Base-by-base conservation (phyloP, 2,797 vertebrate species). In the Chromis chromis region DNA sequence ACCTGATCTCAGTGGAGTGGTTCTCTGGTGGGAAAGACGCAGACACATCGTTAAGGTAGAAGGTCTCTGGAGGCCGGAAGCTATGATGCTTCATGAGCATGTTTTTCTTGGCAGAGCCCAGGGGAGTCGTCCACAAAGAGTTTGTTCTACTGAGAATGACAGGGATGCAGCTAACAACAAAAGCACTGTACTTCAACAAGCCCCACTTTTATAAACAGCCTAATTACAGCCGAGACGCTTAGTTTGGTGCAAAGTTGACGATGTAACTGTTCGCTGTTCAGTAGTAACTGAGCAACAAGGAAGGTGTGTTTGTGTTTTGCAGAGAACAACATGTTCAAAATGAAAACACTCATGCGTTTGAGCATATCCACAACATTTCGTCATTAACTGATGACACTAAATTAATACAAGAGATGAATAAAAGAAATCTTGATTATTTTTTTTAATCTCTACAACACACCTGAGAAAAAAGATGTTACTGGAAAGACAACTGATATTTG, bases 31-130 rank as follows among this genome's bases (percentile, higher is more conserved):
- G 75, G 82, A 78, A 70, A 84, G 36, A 58, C 27, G 7, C 61
- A 71, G 76, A 81, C 74, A 58, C 86, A 69, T 91, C 68, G 79
- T 91, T 86, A 88, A 85, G 84, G 76, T 62, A 81, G 75, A 72
- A 13, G 61, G 72, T 86, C 92, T 84, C 90, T 4, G 3, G 86
- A 81, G 93, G 77, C 69, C 4, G 2, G 28, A 16, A 61, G 75
- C 79, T 63, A 70, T 76, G 86, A 84, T 74, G 86, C 88, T 82
- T 83, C 79, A 79, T 85, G 74, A 86, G 78, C 76, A 48, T 92
- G 88, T 92, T 94, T 90, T 92, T 90, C 86, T 79, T 78, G 74
- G 63, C 71, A 39, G 60, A 62, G 70, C 88, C 78, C 79, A 0
- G 11, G 79, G 80, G 90, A 89, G 2, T 55, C 7, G 6, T 82